A percentile compares a stretch with the other conserved stretches of the same genome.
Conservation (phyloP, 2,113 vertebrate genomes). For the Epinephelus fuscoguttatus region DNA sequence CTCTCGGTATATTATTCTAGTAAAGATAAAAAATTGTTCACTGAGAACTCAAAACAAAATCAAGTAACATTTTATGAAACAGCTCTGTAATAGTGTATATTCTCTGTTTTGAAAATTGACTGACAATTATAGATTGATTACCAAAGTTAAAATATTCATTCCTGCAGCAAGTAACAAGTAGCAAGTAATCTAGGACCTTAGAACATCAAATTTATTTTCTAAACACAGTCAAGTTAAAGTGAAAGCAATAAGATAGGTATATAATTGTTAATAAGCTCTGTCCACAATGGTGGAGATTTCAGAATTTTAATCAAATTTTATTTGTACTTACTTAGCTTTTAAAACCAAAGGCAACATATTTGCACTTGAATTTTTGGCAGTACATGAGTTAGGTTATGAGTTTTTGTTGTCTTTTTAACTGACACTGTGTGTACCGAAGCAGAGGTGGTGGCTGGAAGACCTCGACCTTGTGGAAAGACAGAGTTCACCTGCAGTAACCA, state of each 20-base stretch:
- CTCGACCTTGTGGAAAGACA: slow-evolving; percentile 92
- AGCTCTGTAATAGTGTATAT: neutral
- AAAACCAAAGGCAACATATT: neutral
- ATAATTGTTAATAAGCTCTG: neutral
- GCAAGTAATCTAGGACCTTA: neutral
- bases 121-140: neutral
- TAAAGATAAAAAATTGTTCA: neutral
- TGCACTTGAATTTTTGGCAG: neutral
- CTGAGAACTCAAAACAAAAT: neutral
- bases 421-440: slow-evolving; percentile 38
- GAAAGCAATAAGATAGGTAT: neutral
- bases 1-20: neutral
- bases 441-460: slow-evolving; percentile 87
- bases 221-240: neutral
- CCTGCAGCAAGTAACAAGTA: neutral
- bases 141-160: neutral
- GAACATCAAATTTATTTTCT: neutral
- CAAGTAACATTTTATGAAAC: neutral
- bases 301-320: too few species aligned
- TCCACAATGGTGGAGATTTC: neutral
- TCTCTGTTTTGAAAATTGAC: neutral
- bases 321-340: neutral
- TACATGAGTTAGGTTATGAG: neutral
- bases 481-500: slow-evolving; percentile 94
- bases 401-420: neutral